phyloP scores from a whole-genome alignment of 2,797 vertebrate genomes.

The Silurus aristotelis region DNA sequence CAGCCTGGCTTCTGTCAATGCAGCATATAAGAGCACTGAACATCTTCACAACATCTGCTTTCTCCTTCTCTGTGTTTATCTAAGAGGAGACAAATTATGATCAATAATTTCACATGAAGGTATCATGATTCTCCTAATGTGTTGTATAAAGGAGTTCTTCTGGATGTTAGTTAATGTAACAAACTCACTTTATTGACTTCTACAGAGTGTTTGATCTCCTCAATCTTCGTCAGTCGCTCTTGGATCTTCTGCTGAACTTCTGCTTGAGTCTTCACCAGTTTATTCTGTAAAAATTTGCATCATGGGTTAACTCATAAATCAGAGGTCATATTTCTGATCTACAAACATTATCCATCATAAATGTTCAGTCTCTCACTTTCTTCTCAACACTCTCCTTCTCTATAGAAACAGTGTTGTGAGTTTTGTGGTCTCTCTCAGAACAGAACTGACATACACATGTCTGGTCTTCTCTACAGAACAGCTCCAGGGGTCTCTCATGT shows the following conservation, averaged over 20 bases:
- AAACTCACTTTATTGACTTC: neutral
- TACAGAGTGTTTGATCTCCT: conserved; percentile 20
- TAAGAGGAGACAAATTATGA: neutral
- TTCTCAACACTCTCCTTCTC: neutral
- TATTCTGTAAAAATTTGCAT: neutral
- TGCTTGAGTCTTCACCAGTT: neutral
- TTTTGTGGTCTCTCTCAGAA: neutral
- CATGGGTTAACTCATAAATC: neutral
- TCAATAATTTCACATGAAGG: neutral
- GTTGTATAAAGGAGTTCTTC: neutral
- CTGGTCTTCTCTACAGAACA: conserved; percentile 37
- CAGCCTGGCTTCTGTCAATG: conserved; percentile 29
- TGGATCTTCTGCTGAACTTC: conserved; percentile 7
- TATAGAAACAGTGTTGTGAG: conserved; percentile 10
- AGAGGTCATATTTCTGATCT: neutral
- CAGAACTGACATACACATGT: neutral
- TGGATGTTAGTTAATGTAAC: neutral
- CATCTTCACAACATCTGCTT: neutral
- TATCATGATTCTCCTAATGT: neutral
- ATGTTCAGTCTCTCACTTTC: conserved; percentile 10
- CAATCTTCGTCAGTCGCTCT: conserved; percentile 14
- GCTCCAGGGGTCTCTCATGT: conserved; percentile 34
- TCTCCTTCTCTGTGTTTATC: conserved; percentile 1
- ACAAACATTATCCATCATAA: neutral
- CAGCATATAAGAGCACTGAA: conserved; percentile 3